Base-by-base conservation (phyloP, 2,113 vertebrate genomes). In the Collichthys lucidus region DNA sequence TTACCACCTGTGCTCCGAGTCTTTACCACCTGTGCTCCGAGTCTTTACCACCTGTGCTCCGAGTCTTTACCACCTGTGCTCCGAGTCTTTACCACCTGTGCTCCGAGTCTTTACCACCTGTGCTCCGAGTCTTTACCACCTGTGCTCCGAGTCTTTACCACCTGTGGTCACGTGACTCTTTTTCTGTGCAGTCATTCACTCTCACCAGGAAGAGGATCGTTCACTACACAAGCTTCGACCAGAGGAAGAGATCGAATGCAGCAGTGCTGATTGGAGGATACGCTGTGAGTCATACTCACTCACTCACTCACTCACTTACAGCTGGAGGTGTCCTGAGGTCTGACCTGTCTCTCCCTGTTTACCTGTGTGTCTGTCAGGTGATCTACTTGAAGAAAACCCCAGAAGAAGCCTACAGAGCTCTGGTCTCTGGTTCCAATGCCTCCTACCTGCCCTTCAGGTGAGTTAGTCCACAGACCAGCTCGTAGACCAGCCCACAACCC, bases 361-460 rank as follows among this genome's bases (percentile, higher is more conserved):
- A 11, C 3, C 20, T 44, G 35, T 77, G 14, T 74, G 1, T 56
- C 7, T 70, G 1, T 70, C 94, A 99, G 98, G 97, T 99, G 60
- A 97, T 98, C 88, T 99, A 98, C 89, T 92, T 99, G 92, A 99
- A 98, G 96, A 99, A 98, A 90, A 96, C 97, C 6, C 98, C 98
- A 71, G 98, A 99, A 91, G 98, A 99, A 86, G 96, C 96, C 31
- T 98, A 97, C 91, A 95, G 97, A 91, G 94, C 92, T 0, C 96
- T 99, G 85, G 87, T 96, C 4, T 97, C 97, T 9, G 97, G 98
- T 19, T 97, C 97, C 85, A 97, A 96, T 63, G 94, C 97, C 65
- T 95, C 96, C 2, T 99, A 99, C 90, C 95, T 99, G 90, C 97
- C 98, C 6, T 99, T 99, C 96, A 99, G 98, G 98, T 99, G 88